These are phyloP conservation scores for Archips crataeganus DNA, from an alignment of 2,888 invertebrate genomes.

Conservation along the genomic window DNA sequence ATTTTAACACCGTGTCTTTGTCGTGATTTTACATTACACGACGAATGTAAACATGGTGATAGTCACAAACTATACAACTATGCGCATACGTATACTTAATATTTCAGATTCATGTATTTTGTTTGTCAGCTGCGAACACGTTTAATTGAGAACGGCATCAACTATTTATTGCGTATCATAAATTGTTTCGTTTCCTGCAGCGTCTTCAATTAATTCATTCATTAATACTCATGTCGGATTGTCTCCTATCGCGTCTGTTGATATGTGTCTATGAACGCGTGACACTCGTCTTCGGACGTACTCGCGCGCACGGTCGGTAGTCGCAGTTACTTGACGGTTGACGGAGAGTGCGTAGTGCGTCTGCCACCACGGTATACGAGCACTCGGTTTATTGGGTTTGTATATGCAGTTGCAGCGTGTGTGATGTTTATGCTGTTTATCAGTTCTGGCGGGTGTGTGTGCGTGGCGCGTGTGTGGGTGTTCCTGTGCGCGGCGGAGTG, in stretches of 20 bases:
- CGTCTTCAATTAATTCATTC: conserved; percentile 55
- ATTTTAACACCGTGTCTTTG: conserved; percentile 1
- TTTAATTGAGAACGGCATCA: conserved; percentile 35
- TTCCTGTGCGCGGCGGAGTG: conserved; percentile 62
- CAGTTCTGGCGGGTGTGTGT: conserved; percentile 68
- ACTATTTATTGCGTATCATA: conserved; percentile 46
- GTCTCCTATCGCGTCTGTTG: conserved; percentile 63
- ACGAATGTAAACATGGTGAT: not conserved
- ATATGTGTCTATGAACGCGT: conserved; percentile 54
- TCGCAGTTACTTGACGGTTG: conserved; percentile 41
- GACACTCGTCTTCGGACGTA: conserved; percentile 24
- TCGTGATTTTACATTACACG: not conserved
- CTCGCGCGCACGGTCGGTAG: conserved; percentile 9
- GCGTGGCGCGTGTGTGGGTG: conserved; percentile 52
- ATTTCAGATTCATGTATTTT: not conserved
- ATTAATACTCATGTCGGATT: conserved; percentile 54
- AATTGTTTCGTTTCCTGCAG: conserved; percentile 51
- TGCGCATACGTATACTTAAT: not conserved
- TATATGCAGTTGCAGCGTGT: conserved; percentile 75
- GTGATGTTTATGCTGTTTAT: conserved; percentile 81
- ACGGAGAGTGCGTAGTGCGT: conserved; percentile 51
- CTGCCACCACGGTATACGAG: conserved; percentile 49
- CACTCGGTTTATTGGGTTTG: conserved; percentile 58
- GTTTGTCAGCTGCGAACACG: conserved; percentile 31
- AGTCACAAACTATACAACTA: not conserved